Evolutionary conservation across 2,888 invertebrate species (phyloP), one percentile per base, ranked within the genome.

Genomic region (Campoplex capitator): DNA sequence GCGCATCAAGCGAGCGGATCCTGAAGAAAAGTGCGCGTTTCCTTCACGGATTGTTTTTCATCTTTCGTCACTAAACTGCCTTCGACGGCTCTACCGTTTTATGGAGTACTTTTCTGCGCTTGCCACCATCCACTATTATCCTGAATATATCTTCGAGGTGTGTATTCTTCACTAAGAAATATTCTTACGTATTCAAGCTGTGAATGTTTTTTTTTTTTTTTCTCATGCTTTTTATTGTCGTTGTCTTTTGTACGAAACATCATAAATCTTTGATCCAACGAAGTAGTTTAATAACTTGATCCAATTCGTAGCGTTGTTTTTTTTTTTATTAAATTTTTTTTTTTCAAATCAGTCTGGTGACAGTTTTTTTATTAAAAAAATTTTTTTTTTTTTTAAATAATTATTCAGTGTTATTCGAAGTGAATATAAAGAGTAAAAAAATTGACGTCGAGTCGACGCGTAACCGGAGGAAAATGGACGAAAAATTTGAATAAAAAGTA

Each of bases 131-230:
- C 35, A n/a, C 32, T 54, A 56, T 38, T 56, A 32, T 56, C 73
- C 35, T 73, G 54, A 56, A 73, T 76, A 35, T 62, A 16, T 58
- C n/a, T 65, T 76, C 62, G 13, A 48, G 65, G 76, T 76, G 45
- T 48, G 62, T 62, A 48, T 76, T 32, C 9, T 71, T 62, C 32
- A 62, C 62, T 32, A 62, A 32, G 62, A 62, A 32, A 62, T 62
- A 62, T 62, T 6, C 32, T 62, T 16, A 16, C 32, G 7, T 16
- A 32, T 62, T 32, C 32, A 32, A 16, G 62, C 32, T 32, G 62
- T 58, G 3, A 58, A 58, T 13, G 23, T 23, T 23, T 23, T 38
- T 38, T 13, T 3, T 3, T 32, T 62, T 32, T 32, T 62, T 32
- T 32, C 16, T 32, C 16, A 62, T 62, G 62, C 0, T 23, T 58